A percentile compares a stretch with the other conserved stretches of the same genome.
These are phyloP conservation scores for Andricus quercusramuli DNA, from an alignment of 2,888 invertebrate genomes.

Conservation along the genomic window DNA sequence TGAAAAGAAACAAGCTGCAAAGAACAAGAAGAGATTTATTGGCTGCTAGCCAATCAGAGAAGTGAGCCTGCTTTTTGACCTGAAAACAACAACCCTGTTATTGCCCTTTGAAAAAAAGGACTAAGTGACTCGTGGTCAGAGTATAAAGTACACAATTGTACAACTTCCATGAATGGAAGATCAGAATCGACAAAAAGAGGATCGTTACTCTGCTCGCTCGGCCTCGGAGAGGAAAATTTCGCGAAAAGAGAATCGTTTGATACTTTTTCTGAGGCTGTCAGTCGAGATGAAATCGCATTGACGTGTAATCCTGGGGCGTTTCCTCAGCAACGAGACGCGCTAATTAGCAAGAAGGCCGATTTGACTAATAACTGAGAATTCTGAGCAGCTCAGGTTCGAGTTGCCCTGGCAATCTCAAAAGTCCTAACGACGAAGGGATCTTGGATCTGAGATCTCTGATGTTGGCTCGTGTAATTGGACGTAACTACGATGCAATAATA, in stretches of 20 bases:
- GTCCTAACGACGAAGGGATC: background rate
- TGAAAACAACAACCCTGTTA: constrained; percentile 25
- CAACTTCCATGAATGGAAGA: constrained; percentile 14
- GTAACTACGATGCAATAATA: constrained; percentile 34
- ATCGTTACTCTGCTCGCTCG: background rate
- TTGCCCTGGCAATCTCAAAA: constrained; percentile 24
- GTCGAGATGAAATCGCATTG: constrained; percentile 27
- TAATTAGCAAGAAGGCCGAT: constrained; percentile 36
- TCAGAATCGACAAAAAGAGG: constrained; percentile 12
- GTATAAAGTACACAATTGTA: constrained; percentile 15
- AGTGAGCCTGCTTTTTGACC: background rate
- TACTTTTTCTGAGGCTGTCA: background rate
- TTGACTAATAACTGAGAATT: constrained; percentile 36
- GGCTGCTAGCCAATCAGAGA: constrained; percentile 22
- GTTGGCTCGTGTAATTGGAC: constrained; percentile 23
- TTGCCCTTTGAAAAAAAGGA: constrained; percentile 26
- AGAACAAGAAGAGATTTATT: constrained; percentile 23
- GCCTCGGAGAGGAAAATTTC: constrained; percentile 23
- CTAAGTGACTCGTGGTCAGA: constrained; percentile 16
- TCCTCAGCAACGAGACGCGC: constrained; percentile 18
- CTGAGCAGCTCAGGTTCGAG: background rate
- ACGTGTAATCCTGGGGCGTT: constrained; percentile 21
- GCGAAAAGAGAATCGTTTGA: constrained; percentile 4
- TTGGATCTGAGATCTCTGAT: background rate
- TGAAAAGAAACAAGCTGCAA: background rate